These are phyloP conservation scores for Stichopus chloronotus DNA, from an alignment of 35 echinoderm and acorn worm genomes.

Conservation along the genomic window DNA sequence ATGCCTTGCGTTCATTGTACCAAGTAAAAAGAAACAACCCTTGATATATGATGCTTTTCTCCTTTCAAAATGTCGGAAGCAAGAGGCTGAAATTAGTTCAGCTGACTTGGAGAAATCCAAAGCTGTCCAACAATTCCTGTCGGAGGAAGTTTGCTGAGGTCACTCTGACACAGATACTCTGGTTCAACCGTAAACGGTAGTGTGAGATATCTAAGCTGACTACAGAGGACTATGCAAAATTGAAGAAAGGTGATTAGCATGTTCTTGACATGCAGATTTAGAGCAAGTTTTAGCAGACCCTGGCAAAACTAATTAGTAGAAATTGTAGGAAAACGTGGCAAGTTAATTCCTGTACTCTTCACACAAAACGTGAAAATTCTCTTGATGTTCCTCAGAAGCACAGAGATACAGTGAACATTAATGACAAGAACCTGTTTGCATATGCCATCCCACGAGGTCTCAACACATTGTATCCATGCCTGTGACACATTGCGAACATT, in stretches of 20 bases:
- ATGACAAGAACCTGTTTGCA: slow-evolving; percentile 53
- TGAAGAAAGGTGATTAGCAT: slow-evolving; percentile 67
- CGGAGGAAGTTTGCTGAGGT: slow-evolving; percentile 66
- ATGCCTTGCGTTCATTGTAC: slow-evolving; percentile 66
- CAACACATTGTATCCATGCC: slow-evolving; percentile 7
- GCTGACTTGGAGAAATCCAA: not conserved
- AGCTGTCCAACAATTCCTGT: not conserved
- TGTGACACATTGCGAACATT: slow-evolving; percentile 46
- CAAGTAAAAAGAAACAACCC: slow-evolving; percentile 66
- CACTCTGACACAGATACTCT: slow-evolving; percentile 67
- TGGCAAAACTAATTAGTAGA: slow-evolving; percentile 34
- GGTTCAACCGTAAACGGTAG: slow-evolving; percentile 72
- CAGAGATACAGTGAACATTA: slow-evolving; percentile 50
- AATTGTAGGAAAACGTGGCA: slow-evolving; percentile 66
- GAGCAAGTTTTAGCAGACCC: slow-evolving; percentile 61
- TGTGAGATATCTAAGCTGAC: slow-evolving; percentile 73
- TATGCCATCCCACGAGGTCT: slow-evolving; percentile 51
- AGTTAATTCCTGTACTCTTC: slow-evolving; percentile 64
- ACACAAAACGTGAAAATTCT: slow-evolving; percentile 48
- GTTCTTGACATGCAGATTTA: slow-evolving; percentile 60
- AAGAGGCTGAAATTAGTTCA: slow-evolving; percentile 44
- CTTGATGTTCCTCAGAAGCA: slow-evolving; percentile 56
- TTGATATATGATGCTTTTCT: slow-evolving; percentile 59
- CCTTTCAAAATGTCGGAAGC: slow-evolving; percentile 48
- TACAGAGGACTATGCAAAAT: slow-evolving; percentile 53